Evolutionary conservation across 2,113 vertebrate species (phyloP), one percentile per base, ranked within the genome.

Genomic region (Dicrurus megarhynchus): DNA sequence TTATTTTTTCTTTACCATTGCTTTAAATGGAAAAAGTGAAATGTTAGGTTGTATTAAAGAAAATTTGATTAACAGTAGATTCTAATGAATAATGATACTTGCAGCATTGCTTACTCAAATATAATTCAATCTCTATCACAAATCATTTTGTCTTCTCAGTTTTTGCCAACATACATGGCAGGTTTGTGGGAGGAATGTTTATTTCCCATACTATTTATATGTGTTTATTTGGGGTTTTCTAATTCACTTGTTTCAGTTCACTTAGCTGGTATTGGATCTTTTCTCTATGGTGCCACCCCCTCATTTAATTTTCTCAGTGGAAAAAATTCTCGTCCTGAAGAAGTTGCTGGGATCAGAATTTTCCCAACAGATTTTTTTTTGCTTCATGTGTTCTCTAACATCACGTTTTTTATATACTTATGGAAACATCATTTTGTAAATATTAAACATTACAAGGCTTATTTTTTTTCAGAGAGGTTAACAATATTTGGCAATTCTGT

Each of bases 271-370:
- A 57, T 81, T 71, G 71, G 80, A 89, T 96, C 80, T 93, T 92
- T 97, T 93, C 85, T 93, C 65, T 69, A 1, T 63, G 47, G 69
- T 95, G 80, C 84, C 77, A 93, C 63, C 27, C 80, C 22, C 60
- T 91, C 78, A 93, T 93, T 97, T 96, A 91, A 89, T 96, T 96
- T 90, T 94, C 75, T 93, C 46, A 68, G n/a, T 84, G 84, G 75
- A 24, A 82, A 23, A 80, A 90, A 59, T 46, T 75, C 47, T 82
- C 16, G 33, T 65, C 56, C 41, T 70, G 52, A 81, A 64, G 59
- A 91, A 84, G 56, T 26, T 89, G 42, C 44, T 87, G 59, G 49
- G 13, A 80, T 76, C 16, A 60, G 33, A 76, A 77, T 84, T 83
- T 92, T 35, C 41, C 16, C 20, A 75, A 33, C 6, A 59, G 32